Evolutionary conservation across 2,797 vertebrate genomes (phyloP).

Genomic region (Falco biarmicus): DNA sequence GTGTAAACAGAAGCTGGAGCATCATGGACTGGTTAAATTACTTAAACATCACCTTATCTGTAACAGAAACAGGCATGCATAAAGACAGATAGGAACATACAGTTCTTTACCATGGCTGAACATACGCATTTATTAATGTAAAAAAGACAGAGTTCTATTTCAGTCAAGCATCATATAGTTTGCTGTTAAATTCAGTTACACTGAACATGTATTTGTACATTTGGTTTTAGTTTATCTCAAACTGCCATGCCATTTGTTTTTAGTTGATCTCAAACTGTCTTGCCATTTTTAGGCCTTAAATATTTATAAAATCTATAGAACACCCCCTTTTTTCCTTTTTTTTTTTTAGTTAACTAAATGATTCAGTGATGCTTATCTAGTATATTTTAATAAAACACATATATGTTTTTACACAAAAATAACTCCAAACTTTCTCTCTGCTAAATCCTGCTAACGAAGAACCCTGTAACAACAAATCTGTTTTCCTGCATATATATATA

Average conservation of each 20-base stretch:
- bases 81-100: neutral
- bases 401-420: neutral
- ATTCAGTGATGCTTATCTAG: neutral
- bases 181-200: conserved; percentile 39
- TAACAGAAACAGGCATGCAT: neutral
- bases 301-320: neutral
- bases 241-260: conserved; percentile 28
- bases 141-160: conserved; percentile 23
- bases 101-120: neutral
- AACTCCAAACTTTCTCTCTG: neutral
- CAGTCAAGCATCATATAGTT: neutral
- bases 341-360: neutral
- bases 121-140: neutral
- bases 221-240: conserved; percentile 56
- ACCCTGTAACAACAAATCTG: neutral
- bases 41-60: neutral
- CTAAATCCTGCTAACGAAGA: neutral
- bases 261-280: conserved; percentile 15
- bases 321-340: too few species aligned
- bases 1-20: neutral
- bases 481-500: neutral
- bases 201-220: conserved; percentile 39
- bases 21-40: neutral
- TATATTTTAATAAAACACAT: neutral
- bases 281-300: conserved; percentile 43